A percentile compares a stretch with the other conserved stretches of the same genome.
phyloP scores from a whole-genome alignment of 2,888 invertebrate genomes.

The Meghimatium bilineatum region DNA sequence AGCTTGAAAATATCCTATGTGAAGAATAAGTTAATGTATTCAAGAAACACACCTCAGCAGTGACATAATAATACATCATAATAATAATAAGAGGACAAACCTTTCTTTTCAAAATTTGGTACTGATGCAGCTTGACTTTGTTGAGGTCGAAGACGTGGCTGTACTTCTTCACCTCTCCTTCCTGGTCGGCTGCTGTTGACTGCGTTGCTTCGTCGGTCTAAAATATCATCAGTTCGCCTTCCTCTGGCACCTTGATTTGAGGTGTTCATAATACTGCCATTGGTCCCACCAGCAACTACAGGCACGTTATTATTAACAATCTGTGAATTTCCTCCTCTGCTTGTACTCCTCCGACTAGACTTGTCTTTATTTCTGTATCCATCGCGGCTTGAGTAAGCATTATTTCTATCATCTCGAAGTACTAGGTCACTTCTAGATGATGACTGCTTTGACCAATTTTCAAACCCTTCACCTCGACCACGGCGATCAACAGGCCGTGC shows the following conservation, averaged over 20 bases:
- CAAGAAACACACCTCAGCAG: no score
- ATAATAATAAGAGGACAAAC: background rate
- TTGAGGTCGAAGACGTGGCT: background rate
- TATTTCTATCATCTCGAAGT: conserved; percentile 29
- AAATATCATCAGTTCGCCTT: conserved; percentile 20
- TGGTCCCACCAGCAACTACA: background rate
- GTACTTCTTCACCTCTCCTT: conserved; percentile 24
- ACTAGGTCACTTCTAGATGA: conserved; percentile 27
- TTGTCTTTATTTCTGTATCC: conserved; percentile 37
- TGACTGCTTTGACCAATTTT: conserved; percentile 32
- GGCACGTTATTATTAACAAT: background rate
- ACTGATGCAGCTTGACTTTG: conserved; percentile 10
- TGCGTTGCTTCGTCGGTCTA: conserved; percentile 1
- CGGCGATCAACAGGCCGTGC: conserved; percentile 7
- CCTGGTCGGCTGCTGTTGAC: conserved; percentile 20
- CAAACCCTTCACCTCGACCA: conserved; percentile 40
- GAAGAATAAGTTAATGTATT: no score
- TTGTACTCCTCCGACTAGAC: conserved; percentile 20
- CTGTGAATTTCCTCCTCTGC: conserved; percentile 27
- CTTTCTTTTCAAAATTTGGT: conserved; percentile 36
- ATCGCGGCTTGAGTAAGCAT: conserved; percentile 33
- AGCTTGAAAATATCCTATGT: no score
- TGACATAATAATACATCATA: background rate
- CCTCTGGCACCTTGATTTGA: conserved; percentile 8
- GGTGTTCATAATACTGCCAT: background rate